These are phyloP conservation scores for Pseudomyrmex pallidus DNA, from an alignment of 1,140 invertebrate genomes.

Conservation along the genomic window DNA sequence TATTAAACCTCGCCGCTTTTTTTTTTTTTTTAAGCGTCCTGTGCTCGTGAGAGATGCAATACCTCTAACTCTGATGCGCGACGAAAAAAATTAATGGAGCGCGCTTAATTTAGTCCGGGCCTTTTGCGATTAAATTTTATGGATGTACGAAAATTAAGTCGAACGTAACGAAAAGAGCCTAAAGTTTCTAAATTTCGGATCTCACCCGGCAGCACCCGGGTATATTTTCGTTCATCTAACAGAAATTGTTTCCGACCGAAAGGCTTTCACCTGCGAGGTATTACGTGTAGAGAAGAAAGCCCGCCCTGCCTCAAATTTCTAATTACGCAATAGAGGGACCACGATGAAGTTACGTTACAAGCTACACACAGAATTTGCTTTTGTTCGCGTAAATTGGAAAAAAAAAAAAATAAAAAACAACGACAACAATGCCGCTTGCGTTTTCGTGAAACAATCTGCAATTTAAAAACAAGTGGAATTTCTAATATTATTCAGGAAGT, in stretches of 20 bases:
- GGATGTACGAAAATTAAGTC: slow-evolving; percentile 6
- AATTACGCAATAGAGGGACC: slow-evolving; percentile 50
- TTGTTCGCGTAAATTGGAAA: neutral
- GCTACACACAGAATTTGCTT: slow-evolving; percentile 46
- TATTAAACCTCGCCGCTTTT: slow-evolving; percentile 27
- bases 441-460: too few relatives aligned
- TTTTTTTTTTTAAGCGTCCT: slow-evolving; percentile 19
- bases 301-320: slow-evolving; percentile 65
- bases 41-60: neutral
- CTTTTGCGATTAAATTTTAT: slow-evolving; percentile 15
- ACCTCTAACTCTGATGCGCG: neutral
- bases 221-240: slow-evolving; percentile 60
- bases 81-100: slow-evolving; percentile 40
- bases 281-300: slow-evolving; percentile 24
- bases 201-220: slow-evolving; percentile 41
- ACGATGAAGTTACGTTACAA: too few relatives aligned
- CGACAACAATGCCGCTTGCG: too few relatives aligned
- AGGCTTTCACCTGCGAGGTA: slow-evolving; percentile 48
- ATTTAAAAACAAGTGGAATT: too few relatives aligned
- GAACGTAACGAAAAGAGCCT: neutral
- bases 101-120: slow-evolving; percentile 31
- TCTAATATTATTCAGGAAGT: too few relatives aligned
- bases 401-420: too few relatives aligned
- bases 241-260: slow-evolving; percentile 57
- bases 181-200: slow-evolving; percentile 30